Conservation (phyloP, 2,888 invertebrate genomes). For the Lepidocyrtinus sp. region DNA sequence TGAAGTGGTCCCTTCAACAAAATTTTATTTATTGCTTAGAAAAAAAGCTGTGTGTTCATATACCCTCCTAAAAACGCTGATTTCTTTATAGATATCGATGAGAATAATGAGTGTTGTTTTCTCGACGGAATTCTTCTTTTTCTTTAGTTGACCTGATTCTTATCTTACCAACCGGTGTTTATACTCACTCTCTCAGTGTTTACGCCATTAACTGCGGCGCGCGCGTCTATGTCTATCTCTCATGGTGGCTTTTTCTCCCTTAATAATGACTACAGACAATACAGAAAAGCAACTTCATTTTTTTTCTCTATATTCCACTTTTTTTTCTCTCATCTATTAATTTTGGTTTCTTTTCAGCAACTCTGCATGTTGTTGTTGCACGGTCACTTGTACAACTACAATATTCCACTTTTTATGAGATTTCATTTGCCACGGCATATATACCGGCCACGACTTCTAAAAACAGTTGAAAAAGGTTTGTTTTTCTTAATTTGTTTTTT, state of each 20-base stretch:
- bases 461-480: not conserved
- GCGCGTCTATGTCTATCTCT: not conserved
- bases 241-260: not conserved
- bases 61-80: not conserved
- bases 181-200: slow-evolving; percentile 1
- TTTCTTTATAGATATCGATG: not conserved
- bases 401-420: slow-evolving; percentile 11
- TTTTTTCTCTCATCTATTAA: slow-evolving; percentile 23
- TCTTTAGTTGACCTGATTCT: slow-evolving; percentile 58
- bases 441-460: slow-evolving; percentile 6
- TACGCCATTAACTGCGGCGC: not conserved
- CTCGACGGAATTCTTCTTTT: slow-evolving; percentile 39
- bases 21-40: not conserved
- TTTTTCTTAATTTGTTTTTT: slow-evolving; percentile 8
- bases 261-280: slow-evolving; percentile 5
- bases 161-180: slow-evolving; percentile 45
- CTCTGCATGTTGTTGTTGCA: not conserved
- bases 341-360: slow-evolving; percentile 30
- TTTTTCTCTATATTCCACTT: slow-evolving; percentile 25
- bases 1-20: too few species aligned
- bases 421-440: not conserved
- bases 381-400: slow-evolving; percentile 10
- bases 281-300: slow-evolving; percentile 22
- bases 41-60: not conserved
- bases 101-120: slow-evolving; percentile 26